phyloP scores from a whole-genome alignment of 2,888 invertebrate species.

The Apodemia hepburni region DNA sequence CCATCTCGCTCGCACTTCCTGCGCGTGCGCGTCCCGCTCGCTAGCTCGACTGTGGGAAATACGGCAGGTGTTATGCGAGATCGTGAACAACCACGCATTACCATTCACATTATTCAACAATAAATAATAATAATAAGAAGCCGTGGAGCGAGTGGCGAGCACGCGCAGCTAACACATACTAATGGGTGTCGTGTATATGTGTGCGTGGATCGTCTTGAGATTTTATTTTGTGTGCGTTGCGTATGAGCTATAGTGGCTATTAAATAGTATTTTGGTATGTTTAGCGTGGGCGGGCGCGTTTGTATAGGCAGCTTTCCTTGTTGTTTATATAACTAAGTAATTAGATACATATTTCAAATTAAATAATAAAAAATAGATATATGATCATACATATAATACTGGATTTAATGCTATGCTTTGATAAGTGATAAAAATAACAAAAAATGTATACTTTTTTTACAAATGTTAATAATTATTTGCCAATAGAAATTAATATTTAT shows the following conservation, averaged over 20 bases:
- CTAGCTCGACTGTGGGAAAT: constrained; percentile 78
- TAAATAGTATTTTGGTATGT: constrained; percentile 52
- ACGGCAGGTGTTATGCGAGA: constrained; percentile 82
- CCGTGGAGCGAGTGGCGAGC: constrained; percentile 77
- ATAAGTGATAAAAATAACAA: no score
- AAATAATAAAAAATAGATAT: background rate
- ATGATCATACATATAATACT: background rate
- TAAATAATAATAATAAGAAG: constrained; percentile 80
- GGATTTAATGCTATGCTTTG: no score
- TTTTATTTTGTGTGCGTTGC: constrained; percentile 37
- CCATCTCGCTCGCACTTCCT: constrained; percentile 63
- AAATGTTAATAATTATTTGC: no score
- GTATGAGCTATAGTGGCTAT: constrained; percentile 40
- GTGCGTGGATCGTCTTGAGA: constrained; percentile 38
- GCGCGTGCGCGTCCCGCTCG: constrained; percentile 60
- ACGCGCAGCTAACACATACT: constrained; percentile 73
- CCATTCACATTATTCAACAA: constrained; percentile 80
- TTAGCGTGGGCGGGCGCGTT: constrained; percentile 74
- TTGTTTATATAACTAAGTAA: constrained; percentile 57
- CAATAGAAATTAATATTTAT: no score
- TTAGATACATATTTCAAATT: constrained; percentile 5
- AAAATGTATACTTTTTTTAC: no score
- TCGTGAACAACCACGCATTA: constrained; percentile 81
- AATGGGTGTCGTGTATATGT: constrained; percentile 56
- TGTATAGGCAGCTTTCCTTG: constrained; percentile 62